Conservation (phyloP, 1,140 invertebrate species). For the Dufourea novaeangliae region DNA sequence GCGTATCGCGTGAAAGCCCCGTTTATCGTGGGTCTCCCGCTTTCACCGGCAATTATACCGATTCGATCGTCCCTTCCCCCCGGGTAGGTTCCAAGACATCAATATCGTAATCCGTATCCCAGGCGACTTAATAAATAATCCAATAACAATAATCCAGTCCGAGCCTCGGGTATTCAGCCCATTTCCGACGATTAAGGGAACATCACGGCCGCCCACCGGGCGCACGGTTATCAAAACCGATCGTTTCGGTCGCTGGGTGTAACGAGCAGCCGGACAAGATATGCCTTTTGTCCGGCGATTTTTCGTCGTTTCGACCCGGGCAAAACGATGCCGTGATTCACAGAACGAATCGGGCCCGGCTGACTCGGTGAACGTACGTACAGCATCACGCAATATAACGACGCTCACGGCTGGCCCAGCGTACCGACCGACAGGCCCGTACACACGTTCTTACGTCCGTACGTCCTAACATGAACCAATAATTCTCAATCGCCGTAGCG, state of each 20-base stretch:
- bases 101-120: no score
- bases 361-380: conserved; percentile 12
- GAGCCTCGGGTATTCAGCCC: not conserved
- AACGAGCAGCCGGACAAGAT: conserved; percentile 32
- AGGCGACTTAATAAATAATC: conserved; percentile 10
- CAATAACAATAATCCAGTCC: conserved; percentile 18
- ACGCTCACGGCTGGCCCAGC: no score
- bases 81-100: not conserved
- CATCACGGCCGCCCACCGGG: conserved; percentile 38
- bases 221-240: conserved; percentile 41
- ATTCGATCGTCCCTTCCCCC: not conserved
- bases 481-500: conserved; percentile 61
- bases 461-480: conserved; percentile 46
- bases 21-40: not conserved
- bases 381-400: conserved; percentile 15
- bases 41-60: conserved; percentile 14
- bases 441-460: no score
- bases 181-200: conserved; percentile 32
- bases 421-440: not conserved
- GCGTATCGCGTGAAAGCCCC: not conserved
- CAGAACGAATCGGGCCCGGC: conserved; percentile 20
- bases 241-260: conserved; percentile 19
- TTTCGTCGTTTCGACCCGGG: conserved; percentile 28
- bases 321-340: conserved; percentile 32
- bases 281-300: conserved; percentile 40